A percentile compares a stretch with the other conserved stretches of the same genome.
Evolutionary conservation across 2,113 vertebrate species (phyloP).

Genomic region (Entomyzon cyanotis): DNA sequence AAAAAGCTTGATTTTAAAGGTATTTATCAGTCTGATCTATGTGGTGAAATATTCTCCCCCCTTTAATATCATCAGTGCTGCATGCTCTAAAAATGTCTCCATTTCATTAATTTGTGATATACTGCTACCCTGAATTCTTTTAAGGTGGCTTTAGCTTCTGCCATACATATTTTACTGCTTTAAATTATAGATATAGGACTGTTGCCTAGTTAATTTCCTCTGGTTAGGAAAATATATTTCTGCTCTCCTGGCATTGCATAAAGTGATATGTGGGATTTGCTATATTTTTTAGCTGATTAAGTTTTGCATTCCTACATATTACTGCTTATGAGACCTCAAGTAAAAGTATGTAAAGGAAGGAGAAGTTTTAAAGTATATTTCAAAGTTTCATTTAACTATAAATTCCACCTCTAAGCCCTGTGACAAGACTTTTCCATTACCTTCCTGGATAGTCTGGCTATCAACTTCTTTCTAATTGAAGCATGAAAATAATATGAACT

Average conservation of each 20-base stretch:
- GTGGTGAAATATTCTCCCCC: constrained; percentile 9
- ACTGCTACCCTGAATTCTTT: constrained; percentile 57
- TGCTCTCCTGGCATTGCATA: constrained; percentile 45
- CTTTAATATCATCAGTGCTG: constrained; percentile 33
- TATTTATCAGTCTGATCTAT: constrained; percentile 33
- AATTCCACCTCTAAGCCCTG: constrained; percentile 44
- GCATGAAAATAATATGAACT: constrained; percentile 73
- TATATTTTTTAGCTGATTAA: constrained; percentile 63
- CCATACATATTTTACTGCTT: constrained; percentile 66
- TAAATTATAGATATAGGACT: constrained; percentile 64
- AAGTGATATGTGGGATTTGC: constrained; percentile 57
- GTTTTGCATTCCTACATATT: constrained; percentile 56
- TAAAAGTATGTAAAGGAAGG: constrained; percentile 46
- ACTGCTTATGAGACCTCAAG: constrained; percentile 53
- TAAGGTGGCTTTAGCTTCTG: constrained; percentile 63
- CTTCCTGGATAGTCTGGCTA: constrained; percentile 46
- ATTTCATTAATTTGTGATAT: constrained; percentile 69
- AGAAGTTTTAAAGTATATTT: constrained; percentile 47
- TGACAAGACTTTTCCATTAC: constrained; percentile 69
- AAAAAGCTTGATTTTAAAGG: constrained; percentile 1
- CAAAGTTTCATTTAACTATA: constrained; percentile 64
- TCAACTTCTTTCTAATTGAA: constrained; percentile 71
- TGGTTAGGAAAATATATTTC: constrained; percentile 69
- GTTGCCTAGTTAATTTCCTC: constrained; percentile 70
- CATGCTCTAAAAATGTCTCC: constrained; percentile 61